phyloP scores from a whole-genome alignment of 2,888 invertebrate genomes.

The Julus scanicus region DNA sequence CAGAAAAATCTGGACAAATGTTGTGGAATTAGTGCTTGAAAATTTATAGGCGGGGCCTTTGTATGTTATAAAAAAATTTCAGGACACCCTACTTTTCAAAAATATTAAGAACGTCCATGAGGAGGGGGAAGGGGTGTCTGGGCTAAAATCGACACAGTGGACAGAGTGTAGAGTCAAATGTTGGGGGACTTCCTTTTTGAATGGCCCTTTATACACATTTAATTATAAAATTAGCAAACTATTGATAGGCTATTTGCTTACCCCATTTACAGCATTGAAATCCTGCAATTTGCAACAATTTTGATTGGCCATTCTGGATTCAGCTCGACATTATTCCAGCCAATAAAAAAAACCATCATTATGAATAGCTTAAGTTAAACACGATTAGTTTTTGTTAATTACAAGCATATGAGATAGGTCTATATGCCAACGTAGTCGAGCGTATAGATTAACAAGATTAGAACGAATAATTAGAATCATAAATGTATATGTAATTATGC shows the following conservation, averaged over 20 bases:
- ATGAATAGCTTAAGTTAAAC: constrained; percentile 2
- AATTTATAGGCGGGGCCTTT: too few species aligned
- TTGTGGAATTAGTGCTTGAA: too few species aligned
- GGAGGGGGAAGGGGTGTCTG: too few species aligned
- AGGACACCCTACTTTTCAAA: too few species aligned
- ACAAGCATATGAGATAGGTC: background rate
- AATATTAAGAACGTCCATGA: too few species aligned
- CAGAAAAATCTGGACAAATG: too few species aligned
- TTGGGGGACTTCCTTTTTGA: too few species aligned
- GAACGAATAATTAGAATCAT: background rate
- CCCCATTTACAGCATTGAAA: background rate
- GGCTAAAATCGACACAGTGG: too few species aligned
- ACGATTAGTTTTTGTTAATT: constrained; percentile 11
- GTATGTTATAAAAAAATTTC: too few species aligned
- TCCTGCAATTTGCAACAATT: background rate
- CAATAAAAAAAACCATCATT: background rate
- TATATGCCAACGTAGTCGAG: background rate
- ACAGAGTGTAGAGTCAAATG: too few species aligned
- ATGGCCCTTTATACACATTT: too few species aligned
- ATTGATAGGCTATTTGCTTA: background rate
- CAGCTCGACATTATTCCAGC: background rate
- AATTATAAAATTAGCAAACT: background rate
- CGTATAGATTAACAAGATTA: constrained; percentile 11
- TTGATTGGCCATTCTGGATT: too few species aligned
- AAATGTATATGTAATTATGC: constrained; percentile 11